phyloP scores from a whole-genome alignment of 2,113 vertebrate genomes.

The Cyprinodon brontotheroides region DNA sequence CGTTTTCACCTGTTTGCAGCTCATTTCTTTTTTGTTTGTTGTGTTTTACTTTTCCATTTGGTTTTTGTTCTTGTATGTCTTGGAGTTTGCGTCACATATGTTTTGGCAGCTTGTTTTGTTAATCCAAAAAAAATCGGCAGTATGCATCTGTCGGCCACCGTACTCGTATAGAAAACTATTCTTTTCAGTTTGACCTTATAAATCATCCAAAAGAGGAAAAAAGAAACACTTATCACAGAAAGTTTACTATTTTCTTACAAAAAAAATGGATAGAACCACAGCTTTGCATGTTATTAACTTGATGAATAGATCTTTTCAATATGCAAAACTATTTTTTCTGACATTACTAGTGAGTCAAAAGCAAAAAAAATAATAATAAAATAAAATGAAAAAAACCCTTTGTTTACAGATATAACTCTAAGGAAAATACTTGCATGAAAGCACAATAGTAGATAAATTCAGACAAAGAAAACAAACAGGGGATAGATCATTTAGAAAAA shows the following conservation, averaged over 20 bases:
- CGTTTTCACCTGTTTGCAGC: no score
- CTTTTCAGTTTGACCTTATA: constrained; percentile 29
- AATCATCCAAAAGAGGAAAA: constrained; percentile 29
- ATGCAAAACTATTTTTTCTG: constrained; percentile 11
- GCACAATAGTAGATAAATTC: constrained; percentile 31
- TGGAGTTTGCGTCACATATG: no score
- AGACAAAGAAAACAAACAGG: constrained; percentile 26
- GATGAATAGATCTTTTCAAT: not conserved
- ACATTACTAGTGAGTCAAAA: constrained; percentile 28
- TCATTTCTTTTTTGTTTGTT: no score
- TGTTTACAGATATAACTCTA: not conserved
- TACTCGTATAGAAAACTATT: constrained; percentile 16
- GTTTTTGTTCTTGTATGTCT: no score
- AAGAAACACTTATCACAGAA: constrained; percentile 45
- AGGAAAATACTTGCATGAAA: constrained; percentile 14
- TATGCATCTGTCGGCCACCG: no score
- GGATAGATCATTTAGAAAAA: no score
- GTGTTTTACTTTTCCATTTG: no score
- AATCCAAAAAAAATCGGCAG: no score
- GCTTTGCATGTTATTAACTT: constrained; percentile 4
- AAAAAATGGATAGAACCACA: not conserved
- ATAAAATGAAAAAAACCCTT: not conserved
- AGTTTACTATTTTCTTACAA: constrained; percentile 8
- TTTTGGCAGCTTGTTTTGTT: no score
- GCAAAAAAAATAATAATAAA: no score